A percentile compares a stretch with the other conserved stretches of the same genome.
Conservation (phyloP, 1,140 invertebrate species). For the Phortica variegata region DNA sequence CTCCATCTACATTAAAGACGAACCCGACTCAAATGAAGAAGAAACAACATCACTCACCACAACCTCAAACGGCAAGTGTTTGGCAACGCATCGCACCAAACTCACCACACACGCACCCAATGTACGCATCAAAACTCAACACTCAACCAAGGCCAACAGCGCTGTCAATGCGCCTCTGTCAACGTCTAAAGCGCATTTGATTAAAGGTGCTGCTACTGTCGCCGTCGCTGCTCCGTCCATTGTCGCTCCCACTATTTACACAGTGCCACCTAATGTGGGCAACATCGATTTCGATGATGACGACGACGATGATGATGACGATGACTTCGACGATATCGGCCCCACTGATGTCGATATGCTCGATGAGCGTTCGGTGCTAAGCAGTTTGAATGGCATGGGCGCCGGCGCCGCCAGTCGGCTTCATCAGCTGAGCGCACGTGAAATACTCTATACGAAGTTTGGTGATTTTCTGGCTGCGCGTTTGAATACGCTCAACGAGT, state of each 20-base stretch:
- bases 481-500: constrained; percentile 46
- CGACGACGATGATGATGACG: not conserved
- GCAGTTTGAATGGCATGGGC: constrained; percentile 23
- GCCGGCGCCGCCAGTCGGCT: constrained; percentile 4
- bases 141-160: too few species aligned
- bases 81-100: too few species aligned
- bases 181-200: constrained; percentile 7
- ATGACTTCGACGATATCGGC: constrained; percentile 10
- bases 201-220: too few species aligned
- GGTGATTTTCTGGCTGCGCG: constrained; percentile 49
- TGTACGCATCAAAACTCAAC: too few species aligned
- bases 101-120: too few species aligned
- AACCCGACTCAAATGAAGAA: constrained; percentile 29
- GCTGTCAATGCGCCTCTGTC: constrained; percentile 31
- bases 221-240: constrained; percentile 19
- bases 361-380: constrained; percentile 25
- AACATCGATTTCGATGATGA: not conserved
- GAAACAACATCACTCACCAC: constrained; percentile 13
- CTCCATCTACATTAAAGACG: constrained; percentile 52
- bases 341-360: constrained; percentile 27
- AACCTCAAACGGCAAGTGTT: constrained; percentile 2
- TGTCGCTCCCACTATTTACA: constrained; percentile 32
- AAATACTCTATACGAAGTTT: constrained; percentile 48
- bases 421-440: constrained; percentile 26
- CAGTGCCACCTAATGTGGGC: constrained; percentile 36